A percentile compares a stretch with the other conserved stretches of the same genome.
These are phyloP conservation scores for Tachysurus vachellii DNA, from an alignment of 2,113 vertebrate genomes.

Conservation along the genomic window DNA sequence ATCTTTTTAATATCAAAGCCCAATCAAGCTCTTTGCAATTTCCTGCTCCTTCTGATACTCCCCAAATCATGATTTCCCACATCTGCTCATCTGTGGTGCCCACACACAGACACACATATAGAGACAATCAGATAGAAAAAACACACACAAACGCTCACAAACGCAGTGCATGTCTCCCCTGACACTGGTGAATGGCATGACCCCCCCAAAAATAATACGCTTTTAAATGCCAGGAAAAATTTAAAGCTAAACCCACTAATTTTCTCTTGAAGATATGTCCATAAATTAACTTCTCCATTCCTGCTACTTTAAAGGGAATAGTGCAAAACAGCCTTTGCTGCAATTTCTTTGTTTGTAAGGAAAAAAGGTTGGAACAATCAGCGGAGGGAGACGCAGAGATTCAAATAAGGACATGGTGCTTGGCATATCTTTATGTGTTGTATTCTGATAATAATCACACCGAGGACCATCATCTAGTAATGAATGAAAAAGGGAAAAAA, in stretches of 20 bases:
- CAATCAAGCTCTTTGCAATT: constrained; percentile 64
- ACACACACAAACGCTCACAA: constrained; percentile 55
- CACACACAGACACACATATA: constrained; percentile 33
- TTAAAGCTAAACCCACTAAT: constrained; percentile 44
- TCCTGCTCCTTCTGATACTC: constrained; percentile 47
- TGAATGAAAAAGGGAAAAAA: background rate
- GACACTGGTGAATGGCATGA: constrained; percentile 1
- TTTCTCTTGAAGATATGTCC: constrained; percentile 48
- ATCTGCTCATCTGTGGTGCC: constrained; percentile 45
- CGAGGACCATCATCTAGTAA: background rate
- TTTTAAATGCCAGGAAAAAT: constrained; percentile 65
- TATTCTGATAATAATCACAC: background rate
- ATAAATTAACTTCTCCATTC: constrained; percentile 46
- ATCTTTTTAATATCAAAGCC: constrained; percentile 59
- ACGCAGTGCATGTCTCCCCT: constrained; percentile 16
- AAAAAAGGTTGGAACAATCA: constrained; percentile 46
- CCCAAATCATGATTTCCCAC: constrained; percentile 14
- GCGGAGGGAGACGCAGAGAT: constrained; percentile 3
- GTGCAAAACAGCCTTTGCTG: constrained; percentile 29
- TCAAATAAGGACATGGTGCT: constrained; percentile 34
- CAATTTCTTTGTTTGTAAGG: constrained; percentile 46
- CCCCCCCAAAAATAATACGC: constrained; percentile 61
- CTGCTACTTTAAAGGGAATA: constrained; percentile 19
- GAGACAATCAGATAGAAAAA: constrained; percentile 33
- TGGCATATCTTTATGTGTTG: constrained; percentile 3